Evolutionary conservation across 2,797 vertebrate species (phyloP), one percentile per base, ranked within the genome.

Genomic region (Lycodopsis pacificus): DNA sequence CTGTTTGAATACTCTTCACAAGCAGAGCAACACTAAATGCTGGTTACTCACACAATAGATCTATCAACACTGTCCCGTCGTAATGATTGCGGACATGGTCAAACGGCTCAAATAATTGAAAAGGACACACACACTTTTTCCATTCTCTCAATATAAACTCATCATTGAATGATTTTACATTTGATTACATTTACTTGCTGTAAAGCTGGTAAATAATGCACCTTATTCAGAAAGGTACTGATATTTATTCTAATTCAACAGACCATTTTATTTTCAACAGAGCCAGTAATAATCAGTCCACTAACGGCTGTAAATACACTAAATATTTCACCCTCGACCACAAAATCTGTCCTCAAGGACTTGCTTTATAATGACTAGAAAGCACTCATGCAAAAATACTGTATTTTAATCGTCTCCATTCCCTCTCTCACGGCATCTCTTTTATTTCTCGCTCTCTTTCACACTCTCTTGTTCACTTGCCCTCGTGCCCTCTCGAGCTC

Each of bases 401-500:
- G 15, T 53, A 27, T 54, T 46, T 38, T 68, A 46, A 53, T 63
- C 67, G 7, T 46, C 25, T 48, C 14, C 66, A 32, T 20, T 71
- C 61, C 63, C 30, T n/a, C 65, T 69, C 25, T 64, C 59, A 44
- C 53, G 25, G 3, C 44, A 6, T 65, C 0, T 77, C 57, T 69
- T 77, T 80, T 76, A 58, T 83, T 22, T 48, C 58, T 67, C 20
- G 2, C 46, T 84, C 22, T 70, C 63, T 32, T 54, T 67, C 68
- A 30, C 30, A n/a, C 57, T 54, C 68, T 71, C 22, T 73, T 42
- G 42, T 76, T 82, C 46, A 0, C 32, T 66, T 40, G 27, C 56
- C 77, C 71, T 2, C 0, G 1, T 65, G 73, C 68, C 70, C 76
- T 76, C 76, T 53, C 49, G 58, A 20, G 1, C 69, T 85, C 88